Conservation (phyloP, 2,888 invertebrate species). For the Saturnia japonica region DNA sequence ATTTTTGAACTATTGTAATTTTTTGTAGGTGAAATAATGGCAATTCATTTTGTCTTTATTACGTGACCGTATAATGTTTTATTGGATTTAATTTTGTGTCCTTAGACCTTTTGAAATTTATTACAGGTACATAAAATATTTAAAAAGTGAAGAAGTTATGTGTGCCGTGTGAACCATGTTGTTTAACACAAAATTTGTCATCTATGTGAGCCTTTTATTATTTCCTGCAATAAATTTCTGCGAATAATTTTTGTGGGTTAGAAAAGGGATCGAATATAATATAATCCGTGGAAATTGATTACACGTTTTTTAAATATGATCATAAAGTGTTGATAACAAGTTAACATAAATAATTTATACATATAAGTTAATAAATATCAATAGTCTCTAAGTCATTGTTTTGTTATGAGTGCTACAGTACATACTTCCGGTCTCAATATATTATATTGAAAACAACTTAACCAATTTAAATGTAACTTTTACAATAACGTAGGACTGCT, state of each 20-base stretch:
- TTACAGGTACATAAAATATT: constrained; percentile 29
- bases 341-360: constrained; percentile 71
- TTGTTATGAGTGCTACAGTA: no score
- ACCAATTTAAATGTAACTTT: no score
- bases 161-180: constrained; percentile 50
- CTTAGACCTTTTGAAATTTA: constrained; percentile 30
- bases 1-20: constrained; percentile 23
- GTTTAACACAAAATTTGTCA: constrained; percentile 54
- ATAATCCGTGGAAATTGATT: constrained; percentile 77
- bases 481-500: no score
- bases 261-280: constrained; percentile 65
- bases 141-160: constrained; percentile 38
- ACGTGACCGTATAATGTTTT: constrained; percentile 56
- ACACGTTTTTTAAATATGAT: constrained; percentile 75
- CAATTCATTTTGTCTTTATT: constrained; percentile 49
- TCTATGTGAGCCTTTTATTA: constrained; percentile 58
- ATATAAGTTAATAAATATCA: no score
- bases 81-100: constrained; percentile 53
- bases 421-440: no score
- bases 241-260: constrained; percentile 67
- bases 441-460: no score
- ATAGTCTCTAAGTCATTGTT: no score
- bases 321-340: constrained; percentile 69
- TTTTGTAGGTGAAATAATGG: constrained; percentile 39
- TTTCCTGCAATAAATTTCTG: constrained; percentile 65